These are phyloP conservation scores for Caenorhabditis tropicalis DNA, from an alignment of 1,140 invertebrate species.

Conservation along the genomic window DNA sequence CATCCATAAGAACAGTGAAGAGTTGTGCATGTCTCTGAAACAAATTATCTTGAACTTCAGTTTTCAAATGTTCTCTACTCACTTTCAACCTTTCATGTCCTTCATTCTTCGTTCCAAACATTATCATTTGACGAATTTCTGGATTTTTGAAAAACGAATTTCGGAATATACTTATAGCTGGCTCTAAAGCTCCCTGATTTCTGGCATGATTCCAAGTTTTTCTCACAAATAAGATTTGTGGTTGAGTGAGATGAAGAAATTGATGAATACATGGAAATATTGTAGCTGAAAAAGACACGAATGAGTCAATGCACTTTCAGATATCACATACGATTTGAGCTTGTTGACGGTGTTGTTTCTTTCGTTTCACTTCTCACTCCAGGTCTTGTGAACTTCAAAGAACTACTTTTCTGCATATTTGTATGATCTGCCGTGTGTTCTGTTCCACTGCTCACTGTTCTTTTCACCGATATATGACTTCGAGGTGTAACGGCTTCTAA, in stretches of 20 bases:
- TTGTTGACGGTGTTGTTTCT: constrained; percentile 34
- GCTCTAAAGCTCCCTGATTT: constrained; percentile 53
- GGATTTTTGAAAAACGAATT: constrained; percentile 58
- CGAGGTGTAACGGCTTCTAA: constrained; percentile 3
- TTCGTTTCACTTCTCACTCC: constrained; percentile 1
- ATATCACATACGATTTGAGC: constrained; percentile 33
- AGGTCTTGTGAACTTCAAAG: background rate
- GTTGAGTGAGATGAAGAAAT: constrained; percentile 42
- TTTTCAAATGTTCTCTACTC: background rate
- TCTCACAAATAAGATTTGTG: constrained; percentile 53
- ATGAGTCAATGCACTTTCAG: background rate
- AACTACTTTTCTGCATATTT: constrained; percentile 22
- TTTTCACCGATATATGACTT: constrained; percentile 2
- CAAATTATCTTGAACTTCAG: background rate
- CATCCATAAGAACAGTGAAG: constrained; percentile 51
- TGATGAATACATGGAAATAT: constrained; percentile 23
- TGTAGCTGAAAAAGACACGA: constrained; percentile 1
- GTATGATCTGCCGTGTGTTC: background rate
- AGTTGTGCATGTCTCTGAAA: constrained; percentile 46
- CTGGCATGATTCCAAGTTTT: constrained; percentile 52
- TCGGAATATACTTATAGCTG: constrained; percentile 54
- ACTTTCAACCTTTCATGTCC: constrained; percentile 53
- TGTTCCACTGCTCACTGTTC: background rate
- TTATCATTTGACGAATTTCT: constrained; percentile 51
- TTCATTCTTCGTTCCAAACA: constrained; percentile 54